Conservation (phyloP, 2,113 vertebrate genomes). For the Aptenodytes patagonicus region DNA sequence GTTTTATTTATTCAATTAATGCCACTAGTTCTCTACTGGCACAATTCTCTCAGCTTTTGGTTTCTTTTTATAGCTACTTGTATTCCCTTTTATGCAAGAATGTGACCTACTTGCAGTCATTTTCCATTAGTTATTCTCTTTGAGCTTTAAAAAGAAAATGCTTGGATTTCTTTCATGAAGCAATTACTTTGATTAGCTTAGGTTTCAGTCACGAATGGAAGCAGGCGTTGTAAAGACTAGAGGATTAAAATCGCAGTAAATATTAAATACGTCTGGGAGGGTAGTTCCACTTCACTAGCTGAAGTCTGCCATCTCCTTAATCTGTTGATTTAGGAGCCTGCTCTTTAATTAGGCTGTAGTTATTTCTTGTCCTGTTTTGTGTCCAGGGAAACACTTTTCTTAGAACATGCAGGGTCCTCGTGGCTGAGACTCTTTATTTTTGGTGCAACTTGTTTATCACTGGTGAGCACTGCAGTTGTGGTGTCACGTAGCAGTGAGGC, state of each 20-base stretch:
- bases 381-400: background rate
- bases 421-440: background rate
- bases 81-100: conserved; percentile 31
- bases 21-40: conserved; percentile 22
- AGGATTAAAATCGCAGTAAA: background rate
- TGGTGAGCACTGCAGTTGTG: background rate
- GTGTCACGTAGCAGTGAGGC: background rate
- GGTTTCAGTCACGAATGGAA: background rate
- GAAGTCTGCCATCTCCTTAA: background rate
- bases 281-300: background rate
- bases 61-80: conserved; percentile 43
- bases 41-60: conserved; percentile 28
- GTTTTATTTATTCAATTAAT: conserved; percentile 36
- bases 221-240: background rate
- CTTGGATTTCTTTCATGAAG: background rate
- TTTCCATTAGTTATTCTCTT: conserved; percentile 41
- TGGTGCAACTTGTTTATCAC: background rate
- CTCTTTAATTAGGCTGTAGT: background rate
- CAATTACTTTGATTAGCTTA: conserved; percentile 9
- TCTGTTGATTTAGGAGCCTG: background rate
- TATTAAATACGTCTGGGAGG: background rate
- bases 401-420: too few relatives aligned
- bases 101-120: conserved; percentile 54
- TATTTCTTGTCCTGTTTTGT: background rate
- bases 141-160: conserved; percentile 16